Evolutionary conservation across 1,140 invertebrate genomes (phyloP), one percentile per base, ranked within the genome.

Genomic region (Atta texana): DNA sequence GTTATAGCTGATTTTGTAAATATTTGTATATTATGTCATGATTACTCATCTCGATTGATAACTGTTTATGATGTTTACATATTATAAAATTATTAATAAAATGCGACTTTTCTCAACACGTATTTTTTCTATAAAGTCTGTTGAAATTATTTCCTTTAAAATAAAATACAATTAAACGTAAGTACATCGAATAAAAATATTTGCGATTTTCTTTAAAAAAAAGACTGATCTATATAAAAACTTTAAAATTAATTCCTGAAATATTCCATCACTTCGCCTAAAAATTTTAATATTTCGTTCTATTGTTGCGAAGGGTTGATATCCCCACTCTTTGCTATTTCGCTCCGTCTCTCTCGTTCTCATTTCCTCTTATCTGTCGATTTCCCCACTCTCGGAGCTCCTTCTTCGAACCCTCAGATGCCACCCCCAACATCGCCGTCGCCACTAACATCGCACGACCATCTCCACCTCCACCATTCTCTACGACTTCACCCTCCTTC

Each of bases 381-480:
- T 91, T 77, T 89, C 88, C 88, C 90, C 87, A 90, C 91, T 90
- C 81, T 80, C 57, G 53, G 31, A 57, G 76, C 78, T 88, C 85
- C 88, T 90, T 89, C 85, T 87, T 90, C 84, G 82, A 87, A 89
- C 68, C 90, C 84, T 87, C 87, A 90, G 89, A 90, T 90, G 81
- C 89, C 89, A 90, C 89, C 89, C 89, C 89, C 86, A 88, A 66
- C 89, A 69, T 87, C 61, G 59, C 68, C 86, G 69, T 78, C 64
- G 81, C 89, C 89, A 89, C 89, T 90, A 89, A 89, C 89, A 77
- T 82, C 64, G 87, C 82, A 90, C 81, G 39, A 64, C 85, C 64
- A 64, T 59, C 75, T 88, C 89, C 89, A 88, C 77, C 90, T 68
- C 89, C 82, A 63, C 89, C 87, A 68, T 69, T 81, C 89, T 61